These are phyloP conservation scores for Microcebus lehilahytsara DNA, from an alignment of 2,113 vertebrate genomes.

Conservation along the genomic window DNA sequence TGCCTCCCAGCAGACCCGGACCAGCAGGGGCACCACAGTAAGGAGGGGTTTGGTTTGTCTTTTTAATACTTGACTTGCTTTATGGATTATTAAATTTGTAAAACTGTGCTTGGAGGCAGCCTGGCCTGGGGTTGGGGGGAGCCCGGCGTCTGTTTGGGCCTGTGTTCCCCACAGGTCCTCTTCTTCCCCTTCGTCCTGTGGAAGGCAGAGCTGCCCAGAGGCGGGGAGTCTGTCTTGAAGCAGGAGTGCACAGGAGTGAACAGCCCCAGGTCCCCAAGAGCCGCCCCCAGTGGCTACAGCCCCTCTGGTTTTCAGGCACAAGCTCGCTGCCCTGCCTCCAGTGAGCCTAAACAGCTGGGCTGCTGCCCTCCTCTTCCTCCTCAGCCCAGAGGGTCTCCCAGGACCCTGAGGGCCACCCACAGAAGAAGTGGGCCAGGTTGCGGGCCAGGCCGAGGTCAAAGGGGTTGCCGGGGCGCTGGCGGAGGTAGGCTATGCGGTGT, in stretches of 20 bases:
- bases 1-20: background rate
- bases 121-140: background rate
- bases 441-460: conserved; percentile 92
- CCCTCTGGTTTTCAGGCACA: conserved; percentile 9
- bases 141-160: background rate
- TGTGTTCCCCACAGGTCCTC: background rate
- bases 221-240: background rate
- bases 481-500: conserved; percentile 96
- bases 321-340: background rate
- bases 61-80: conserved; percentile 69
- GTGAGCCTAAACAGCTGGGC: conserved; percentile 47
- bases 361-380: conserved; percentile 74
- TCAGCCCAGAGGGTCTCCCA: conserved; percentile 95
- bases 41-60: background rate
- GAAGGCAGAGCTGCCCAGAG: background rate
- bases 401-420: conserved; percentile 85
- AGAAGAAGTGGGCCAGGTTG: conserved; percentile 97
- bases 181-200: background rate
- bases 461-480: conserved; percentile 89
- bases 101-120: conserved; percentile 14
- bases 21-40: background rate
- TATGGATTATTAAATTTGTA: conserved; percentile 64
- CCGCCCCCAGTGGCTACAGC: background rate
- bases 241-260: background rate
- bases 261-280: background rate